Evolutionary conservation across 2,113 vertebrate species (phyloP).

Genomic region (Centropus bengalensis): DNA sequence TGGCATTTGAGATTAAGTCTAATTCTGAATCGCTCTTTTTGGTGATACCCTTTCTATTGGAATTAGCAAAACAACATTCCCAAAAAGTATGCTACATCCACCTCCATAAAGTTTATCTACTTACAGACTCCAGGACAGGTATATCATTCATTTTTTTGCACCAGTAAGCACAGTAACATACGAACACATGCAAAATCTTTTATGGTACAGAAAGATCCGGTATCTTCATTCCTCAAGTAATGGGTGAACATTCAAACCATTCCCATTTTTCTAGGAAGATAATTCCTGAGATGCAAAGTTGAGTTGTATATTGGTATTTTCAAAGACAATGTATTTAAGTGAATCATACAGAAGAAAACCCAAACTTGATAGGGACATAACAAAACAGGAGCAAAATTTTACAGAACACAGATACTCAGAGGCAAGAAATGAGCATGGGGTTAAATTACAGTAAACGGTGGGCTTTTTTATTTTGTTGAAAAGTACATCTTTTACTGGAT

Average conservation of each 20-base stretch:
- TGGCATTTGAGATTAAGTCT: neutral
- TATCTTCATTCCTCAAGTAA: neutral
- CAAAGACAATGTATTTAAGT: neutral
- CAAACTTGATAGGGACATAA: neutral
- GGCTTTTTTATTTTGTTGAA: conserved; percentile 62
- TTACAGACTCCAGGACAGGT: neutral
- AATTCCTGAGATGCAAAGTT: conserved; percentile 42
- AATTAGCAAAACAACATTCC: neutral
- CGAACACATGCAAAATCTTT: conserved; percentile 19
- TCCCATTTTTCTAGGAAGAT: neutral
- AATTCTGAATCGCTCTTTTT: neutral
- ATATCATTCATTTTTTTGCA: conserved; percentile 2
- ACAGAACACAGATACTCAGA: conserved; percentile 41
- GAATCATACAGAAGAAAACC: neutral
- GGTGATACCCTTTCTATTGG: neutral
- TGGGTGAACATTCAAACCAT: conserved; percentile 6
- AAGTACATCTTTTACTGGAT: conserved; percentile 53
- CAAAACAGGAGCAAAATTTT: conserved; percentile 12
- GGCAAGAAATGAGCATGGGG: conserved; percentile 52
- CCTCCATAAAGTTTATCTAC: neutral
- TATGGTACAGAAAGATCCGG: conserved; percentile 13
- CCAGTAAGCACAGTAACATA: neutral
- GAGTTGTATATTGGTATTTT: neutral
- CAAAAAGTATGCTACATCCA: neutral
- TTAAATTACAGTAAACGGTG: conserved; percentile 56